Percentiles rank a stretch among this genome's conserved stretches.
Conservation (phyloP, 2,113 vertebrate species). For the Axis porcinus region DNA sequence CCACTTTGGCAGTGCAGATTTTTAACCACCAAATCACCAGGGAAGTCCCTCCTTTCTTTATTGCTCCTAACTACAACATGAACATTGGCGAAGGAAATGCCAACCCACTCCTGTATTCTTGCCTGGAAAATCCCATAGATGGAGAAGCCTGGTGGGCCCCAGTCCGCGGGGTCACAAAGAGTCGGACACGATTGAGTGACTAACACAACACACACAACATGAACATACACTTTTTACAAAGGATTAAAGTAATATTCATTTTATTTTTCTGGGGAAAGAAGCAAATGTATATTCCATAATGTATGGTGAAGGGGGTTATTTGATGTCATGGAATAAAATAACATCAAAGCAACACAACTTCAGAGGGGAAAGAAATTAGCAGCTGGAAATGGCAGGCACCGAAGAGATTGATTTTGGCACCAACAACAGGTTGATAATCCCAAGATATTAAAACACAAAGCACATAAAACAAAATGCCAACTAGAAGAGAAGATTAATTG, state of each 20-base stretch:
- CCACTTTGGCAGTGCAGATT: neutral
- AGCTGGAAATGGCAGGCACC: fast-evolving
- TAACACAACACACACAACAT: too few species aligned
- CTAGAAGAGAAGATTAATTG: neutral
- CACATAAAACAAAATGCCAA: neutral
- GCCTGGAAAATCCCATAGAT: too few species aligned
- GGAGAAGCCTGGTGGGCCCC: too few species aligned
- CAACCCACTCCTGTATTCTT: too few species aligned
- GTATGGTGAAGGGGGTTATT: fast-evolving
- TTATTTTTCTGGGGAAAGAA: neutral
- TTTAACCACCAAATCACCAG: neutral
- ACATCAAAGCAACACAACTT: fast-evolving
- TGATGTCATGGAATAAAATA: too few species aligned
- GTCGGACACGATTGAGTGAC: too few species aligned
- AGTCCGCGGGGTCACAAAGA: too few species aligned
- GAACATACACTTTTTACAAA: fast-evolving
- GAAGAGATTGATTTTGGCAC: fast-evolving
- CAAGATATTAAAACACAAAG: neutral
- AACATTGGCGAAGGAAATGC: too few species aligned
- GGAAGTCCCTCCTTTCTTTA: neutral
- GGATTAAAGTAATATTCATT: fast-evolving
- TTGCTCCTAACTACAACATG: too few species aligned
- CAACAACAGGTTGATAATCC: fast-evolving
- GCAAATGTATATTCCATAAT: fast-evolving
- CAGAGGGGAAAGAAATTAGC: fast-evolving